A percentile compares a stretch with the other conserved stretches of the same genome.
phyloP scores from a whole-genome alignment of 2,797 vertebrate species.

The Bradypodion pumilum region DNA sequence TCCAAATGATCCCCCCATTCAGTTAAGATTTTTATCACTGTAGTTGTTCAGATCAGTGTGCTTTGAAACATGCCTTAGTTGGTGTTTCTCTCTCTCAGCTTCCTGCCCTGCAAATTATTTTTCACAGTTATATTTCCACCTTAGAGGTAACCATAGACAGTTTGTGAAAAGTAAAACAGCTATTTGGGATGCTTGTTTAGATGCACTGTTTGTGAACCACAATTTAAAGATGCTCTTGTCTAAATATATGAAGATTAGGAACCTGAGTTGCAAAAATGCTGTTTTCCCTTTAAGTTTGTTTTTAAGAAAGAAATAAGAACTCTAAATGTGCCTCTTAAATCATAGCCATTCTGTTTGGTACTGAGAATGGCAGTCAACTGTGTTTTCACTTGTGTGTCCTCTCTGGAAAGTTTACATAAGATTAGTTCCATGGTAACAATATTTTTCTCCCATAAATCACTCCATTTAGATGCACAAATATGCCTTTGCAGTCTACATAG shows the following conservation, averaged over 20 bases:
- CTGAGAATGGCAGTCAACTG: conserved; percentile 32
- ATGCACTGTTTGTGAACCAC: background rate
- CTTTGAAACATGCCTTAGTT: background rate
- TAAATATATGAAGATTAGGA: background rate
- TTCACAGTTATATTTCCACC: background rate
- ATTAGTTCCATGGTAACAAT: conserved; percentile 51
- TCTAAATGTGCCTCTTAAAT: background rate
- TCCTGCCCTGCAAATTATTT: background rate
- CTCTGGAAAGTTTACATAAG: conserved; percentile 46
- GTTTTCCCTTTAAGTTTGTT: background rate
- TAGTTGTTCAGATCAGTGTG: background rate
- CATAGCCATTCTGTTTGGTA: conserved; percentile 20
- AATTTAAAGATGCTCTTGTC: background rate
- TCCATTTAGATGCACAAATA: background rate
- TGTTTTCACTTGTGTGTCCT: conserved; percentile 41
- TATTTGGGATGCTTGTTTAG: background rate
- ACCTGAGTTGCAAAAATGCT: background rate
- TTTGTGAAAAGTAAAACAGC: background rate
- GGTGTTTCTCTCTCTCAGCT: background rate
- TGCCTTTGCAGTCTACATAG: conserved; percentile 41
- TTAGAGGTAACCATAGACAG: background rate
- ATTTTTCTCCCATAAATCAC: conserved; percentile 31
- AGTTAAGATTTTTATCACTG: background rate
- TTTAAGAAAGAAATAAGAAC: conserved; percentile 7
- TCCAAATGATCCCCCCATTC: background rate